These are phyloP conservation scores for Toxonevra muliebris DNA, from an alignment of 2,888 invertebrate species.

Conservation along the genomic window DNA sequence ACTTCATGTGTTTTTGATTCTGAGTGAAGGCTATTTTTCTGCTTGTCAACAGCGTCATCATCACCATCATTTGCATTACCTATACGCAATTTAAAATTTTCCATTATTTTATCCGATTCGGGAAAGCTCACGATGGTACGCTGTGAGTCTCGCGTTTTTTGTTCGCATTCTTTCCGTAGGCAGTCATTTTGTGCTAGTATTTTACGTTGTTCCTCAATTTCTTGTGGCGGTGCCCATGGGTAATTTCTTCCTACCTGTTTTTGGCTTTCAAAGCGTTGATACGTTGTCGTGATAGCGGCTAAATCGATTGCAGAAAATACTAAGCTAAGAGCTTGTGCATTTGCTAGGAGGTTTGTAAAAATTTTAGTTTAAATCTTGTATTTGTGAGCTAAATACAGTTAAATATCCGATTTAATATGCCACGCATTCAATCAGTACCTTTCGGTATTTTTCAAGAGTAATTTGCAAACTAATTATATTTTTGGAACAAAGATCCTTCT, in stretches of 20 bases:
- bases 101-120: conserved; percentile 61
- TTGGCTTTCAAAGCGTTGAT: conserved; percentile 82
- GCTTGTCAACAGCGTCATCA: neutral
- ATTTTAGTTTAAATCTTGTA: neutral
- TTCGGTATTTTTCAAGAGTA: no score
- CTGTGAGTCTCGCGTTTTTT: conserved; percentile 51
- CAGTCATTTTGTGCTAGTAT: conserved; percentile 49
- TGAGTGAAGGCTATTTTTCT: neutral
- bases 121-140: conserved; percentile 56
- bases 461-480: no score
- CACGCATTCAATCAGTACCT: no score
- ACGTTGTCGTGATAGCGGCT: conserved; percentile 76
- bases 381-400: no score
- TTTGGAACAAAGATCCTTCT: no score
- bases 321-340: conserved; percentile 74
- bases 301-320: conserved; percentile 74
- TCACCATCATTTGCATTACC: conserved; percentile 3
- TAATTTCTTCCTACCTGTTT: conserved; percentile 76
- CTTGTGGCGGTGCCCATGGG: conserved; percentile 73
- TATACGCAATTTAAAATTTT: conserved; percentile 49
- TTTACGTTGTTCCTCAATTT: conserved; percentile 50
- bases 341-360: conserved; percentile 65
- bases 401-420: neutral
- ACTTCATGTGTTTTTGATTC: conserved; percentile 42
- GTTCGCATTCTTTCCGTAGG: conserved; percentile 47